Evolutionary conservation across 2,888 invertebrate species (phyloP), one percentile per base, ranked within the genome.

Genomic region (Aplocera efformata): DNA sequence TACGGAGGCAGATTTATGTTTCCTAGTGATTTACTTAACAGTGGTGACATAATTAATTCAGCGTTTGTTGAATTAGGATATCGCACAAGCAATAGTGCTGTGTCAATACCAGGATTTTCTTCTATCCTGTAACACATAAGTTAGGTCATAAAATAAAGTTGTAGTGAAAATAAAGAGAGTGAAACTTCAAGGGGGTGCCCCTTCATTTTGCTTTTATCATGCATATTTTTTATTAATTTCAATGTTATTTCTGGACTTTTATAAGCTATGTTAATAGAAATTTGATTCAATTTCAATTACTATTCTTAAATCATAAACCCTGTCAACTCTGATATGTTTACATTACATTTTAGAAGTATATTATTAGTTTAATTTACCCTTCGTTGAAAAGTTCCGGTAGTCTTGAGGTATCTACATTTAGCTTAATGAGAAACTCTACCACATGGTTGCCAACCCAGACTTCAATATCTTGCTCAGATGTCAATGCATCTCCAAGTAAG

Each of bases 381-480:
- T 90, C 79, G 63, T 68, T 69, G 48, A 85, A 84, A 10, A 90
- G 68, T 52, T 91, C 89, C 21, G 93, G 92, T 44, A 94, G 73
- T 48, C 83, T 76, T 7, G 91, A 88, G 53, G 90, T 90, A 60
- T 94, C 91, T 20, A 94, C 81, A 56, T 90, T 88, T 1, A 94
- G 76, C 58, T 84, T 89, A 44, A 94, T 91, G 20, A 93, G 64
- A 64, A 94, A 92, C 63, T 90, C 90, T 0, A 91, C 90, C 17
- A 84, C 72, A 53, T 91, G 90, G 45, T 79, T 78, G n/a, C 90
- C 88, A 3, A 92, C 89, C 68, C 89, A 89, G 17, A 94, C 89
- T 79, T 94, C 94, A 33, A 94, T 81, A 63, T 93, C 91, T 42
- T 90, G 82, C 45, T 89, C 82, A 29, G 82, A 72, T 30, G 90